A percentile compares a stretch with the other conserved stretches of the same genome.
These are phyloP conservation scores for Botia kubotai DNA, from an alignment of 2,797 vertebrate species.

Conservation along the genomic window DNA sequence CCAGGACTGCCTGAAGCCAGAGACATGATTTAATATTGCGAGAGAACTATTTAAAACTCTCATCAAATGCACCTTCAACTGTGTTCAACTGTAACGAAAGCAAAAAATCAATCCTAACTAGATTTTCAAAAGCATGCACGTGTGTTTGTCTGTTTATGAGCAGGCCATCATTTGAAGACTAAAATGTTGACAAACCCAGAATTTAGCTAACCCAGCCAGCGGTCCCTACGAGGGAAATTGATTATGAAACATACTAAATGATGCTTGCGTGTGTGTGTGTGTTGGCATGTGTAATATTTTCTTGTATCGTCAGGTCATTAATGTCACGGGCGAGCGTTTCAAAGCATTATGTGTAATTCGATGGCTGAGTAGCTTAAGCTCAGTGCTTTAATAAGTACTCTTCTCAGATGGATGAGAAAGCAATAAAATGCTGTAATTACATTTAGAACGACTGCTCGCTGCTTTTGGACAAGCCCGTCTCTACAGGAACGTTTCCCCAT, in stretches of 20 bases:
- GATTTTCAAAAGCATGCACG: no score
- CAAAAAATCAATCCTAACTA: background rate
- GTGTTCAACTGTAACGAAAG: conserved; percentile 13
- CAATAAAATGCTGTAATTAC: conserved; percentile 72
- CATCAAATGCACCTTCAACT: conserved; percentile 22
- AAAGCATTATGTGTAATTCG: conserved; percentile 71
- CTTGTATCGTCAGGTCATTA: conserved; percentile 58
- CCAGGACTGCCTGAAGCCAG: background rate
- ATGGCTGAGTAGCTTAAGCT: conserved; percentile 72
- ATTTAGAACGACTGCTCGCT: conserved; percentile 71
- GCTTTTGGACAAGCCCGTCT: conserved; percentile 65
- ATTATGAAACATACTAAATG: no score
- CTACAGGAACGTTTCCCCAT: conserved; percentile 56
- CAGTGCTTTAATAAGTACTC: conserved; percentile 72
- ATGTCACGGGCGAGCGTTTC: conserved; percentile 59
- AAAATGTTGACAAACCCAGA: no score
- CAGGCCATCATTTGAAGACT: no score
- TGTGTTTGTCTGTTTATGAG: no score
- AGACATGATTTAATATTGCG: conserved; percentile 4
- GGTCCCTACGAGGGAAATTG: no score
- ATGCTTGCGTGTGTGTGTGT: background rate
- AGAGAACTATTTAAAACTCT: conserved; percentile 9
- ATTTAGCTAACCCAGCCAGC: no score
- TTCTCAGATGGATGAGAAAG: conserved; percentile 65
- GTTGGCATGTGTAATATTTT: conserved; percentile 49